Evolutionary conservation across 1,140 invertebrate genomes (phyloP).

Genomic region (Drepana arcuata): DNA sequence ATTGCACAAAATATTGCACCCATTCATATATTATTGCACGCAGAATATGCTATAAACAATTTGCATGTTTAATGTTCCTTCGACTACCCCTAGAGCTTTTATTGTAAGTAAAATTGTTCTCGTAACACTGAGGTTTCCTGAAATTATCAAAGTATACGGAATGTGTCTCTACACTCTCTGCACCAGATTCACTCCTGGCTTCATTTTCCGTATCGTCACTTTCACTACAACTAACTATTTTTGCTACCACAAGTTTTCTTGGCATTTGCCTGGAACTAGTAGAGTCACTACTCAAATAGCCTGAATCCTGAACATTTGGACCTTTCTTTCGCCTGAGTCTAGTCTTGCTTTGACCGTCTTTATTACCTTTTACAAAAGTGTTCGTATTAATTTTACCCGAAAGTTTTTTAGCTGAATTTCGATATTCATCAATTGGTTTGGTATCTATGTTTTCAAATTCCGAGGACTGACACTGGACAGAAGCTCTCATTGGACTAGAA

Average conservation of each 20-base stretch:
- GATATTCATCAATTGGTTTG: too few relatives aligned
- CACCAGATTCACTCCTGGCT: conserved; percentile 86
- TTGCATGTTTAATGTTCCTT: conserved; percentile 29
- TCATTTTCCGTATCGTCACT: conserved; percentile 84
- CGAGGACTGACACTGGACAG: conserved; percentile 40
- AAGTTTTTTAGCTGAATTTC: conserved; percentile 19
- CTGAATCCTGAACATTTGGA: conserved; percentile 74
- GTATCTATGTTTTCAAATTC: conserved; percentile 58
- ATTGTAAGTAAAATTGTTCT: conserved; percentile 16
- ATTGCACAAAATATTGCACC: conserved; percentile 30
- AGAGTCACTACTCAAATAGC: conserved; percentile 85
- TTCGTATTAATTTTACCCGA: conserved; percentile 40
- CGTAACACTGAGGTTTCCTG: conserved; percentile 31
- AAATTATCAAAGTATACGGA: conserved; percentile 83
- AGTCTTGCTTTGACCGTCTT: conserved; percentile 28
- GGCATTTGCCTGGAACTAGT: conserved; percentile 68
- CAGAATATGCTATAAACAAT: conserved; percentile 9
- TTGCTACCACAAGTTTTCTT: conserved; percentile 49
- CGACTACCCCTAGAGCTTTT: conserved; percentile 32
- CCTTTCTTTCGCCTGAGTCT: conserved; percentile 47
- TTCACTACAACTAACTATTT: conserved; percentile 72
- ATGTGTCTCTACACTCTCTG: conserved; percentile 87
- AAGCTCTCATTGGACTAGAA: conserved; percentile 56
- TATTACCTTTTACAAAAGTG: conserved; percentile 44
- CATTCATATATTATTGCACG: conserved; percentile 14